Base-by-base conservation (phyloP, 2,113 vertebrate species). In the Ammodytes marinus region DNA sequence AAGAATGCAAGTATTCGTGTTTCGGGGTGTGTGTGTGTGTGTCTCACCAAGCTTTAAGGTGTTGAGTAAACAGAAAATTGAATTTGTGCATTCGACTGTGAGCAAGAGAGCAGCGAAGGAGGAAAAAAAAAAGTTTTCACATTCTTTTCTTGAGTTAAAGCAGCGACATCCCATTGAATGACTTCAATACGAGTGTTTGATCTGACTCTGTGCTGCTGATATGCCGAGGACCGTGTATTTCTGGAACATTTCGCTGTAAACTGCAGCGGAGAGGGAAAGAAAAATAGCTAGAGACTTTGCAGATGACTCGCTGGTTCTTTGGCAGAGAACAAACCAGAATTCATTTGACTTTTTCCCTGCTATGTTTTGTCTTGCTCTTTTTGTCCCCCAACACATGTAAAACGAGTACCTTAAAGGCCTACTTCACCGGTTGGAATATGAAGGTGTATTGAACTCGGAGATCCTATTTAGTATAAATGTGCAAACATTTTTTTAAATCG, bases 51-150 rank as follows among this genome's bases (percentile, higher is more conserved):
- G 47, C 5, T 46, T 3, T 50, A 50, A 12, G 40, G 35, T 27
- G 46, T 27, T 11, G 13, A 42, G 14, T n/a, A 14, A 59, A 45
- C 13, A 19, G 27, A 60, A 74, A 53, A 80, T 53, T 12, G 3
- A 74, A 59, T 73, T 39, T 68, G 54, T 43, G 57, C 63, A 60
- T 73, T 53, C 37, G n/a, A 45, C 68, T 71, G 69, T 72, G 14
- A 58, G 37, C 17, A 35, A 11, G 42, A 57, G 37, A 37, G 39
- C 40, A 45, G 53, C 37, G 27, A 27, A 27, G n/a, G 52, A 58
- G 8, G 60, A 17, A 40, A 19, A 14, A 42, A 49, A 42, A 13
- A 14, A 39, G 5, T 47, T 39, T 3, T 61, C 39, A 47, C 14
- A 70, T 14, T 45, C 55, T 69, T 63, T 46, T 54, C 49, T 10